A percentile compares a stretch with the other conserved stretches of the same genome.
phyloP scores from a whole-genome alignment of 92 coral and sea anemone species.

The Palythoa heliodiscus region DNA sequence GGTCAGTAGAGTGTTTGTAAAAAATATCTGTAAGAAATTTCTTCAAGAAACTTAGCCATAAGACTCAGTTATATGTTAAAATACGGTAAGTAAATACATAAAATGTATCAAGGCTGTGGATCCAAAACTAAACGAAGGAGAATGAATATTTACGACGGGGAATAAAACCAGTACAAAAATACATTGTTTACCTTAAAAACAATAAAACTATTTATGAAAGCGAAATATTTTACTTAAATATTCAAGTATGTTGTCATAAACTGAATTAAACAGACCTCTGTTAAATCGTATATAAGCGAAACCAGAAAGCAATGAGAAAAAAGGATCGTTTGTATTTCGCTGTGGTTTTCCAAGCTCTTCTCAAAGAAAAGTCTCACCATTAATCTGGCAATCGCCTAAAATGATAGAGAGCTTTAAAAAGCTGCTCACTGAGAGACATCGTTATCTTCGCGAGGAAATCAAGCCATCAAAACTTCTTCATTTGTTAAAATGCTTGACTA shows the following conservation, averaged over 20 bases:
- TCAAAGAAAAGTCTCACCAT: neutral
- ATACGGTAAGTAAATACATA: neutral
- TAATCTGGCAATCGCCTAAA: neutral
- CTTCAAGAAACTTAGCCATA: neutral
- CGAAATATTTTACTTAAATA: neutral
- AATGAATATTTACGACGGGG: neutral
- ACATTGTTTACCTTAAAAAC: neutral
- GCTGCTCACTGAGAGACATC: neutral
- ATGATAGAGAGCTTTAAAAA: constrained; percentile 9
- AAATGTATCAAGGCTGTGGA: neutral
- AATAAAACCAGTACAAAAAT: neutral
- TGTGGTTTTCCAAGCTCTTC: too few species aligned
- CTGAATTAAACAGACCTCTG: neutral
- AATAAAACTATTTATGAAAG: neutral
- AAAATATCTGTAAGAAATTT: too few species aligned
- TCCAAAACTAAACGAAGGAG: neutral
- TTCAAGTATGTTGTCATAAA: neutral
- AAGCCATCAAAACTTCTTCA: neutral
- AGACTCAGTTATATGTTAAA: neutral
- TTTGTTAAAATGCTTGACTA: neutral
- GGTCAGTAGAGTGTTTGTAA: neutral
- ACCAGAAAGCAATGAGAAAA: too few species aligned
- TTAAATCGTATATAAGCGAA: too few species aligned
- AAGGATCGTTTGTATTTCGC: neutral
- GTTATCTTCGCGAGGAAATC: neutral